Evolutionary conservation across 2,797 vertebrate species (phyloP), one percentile per base, ranked within the genome.

Genomic region (Enteromius treurensis): DNA sequence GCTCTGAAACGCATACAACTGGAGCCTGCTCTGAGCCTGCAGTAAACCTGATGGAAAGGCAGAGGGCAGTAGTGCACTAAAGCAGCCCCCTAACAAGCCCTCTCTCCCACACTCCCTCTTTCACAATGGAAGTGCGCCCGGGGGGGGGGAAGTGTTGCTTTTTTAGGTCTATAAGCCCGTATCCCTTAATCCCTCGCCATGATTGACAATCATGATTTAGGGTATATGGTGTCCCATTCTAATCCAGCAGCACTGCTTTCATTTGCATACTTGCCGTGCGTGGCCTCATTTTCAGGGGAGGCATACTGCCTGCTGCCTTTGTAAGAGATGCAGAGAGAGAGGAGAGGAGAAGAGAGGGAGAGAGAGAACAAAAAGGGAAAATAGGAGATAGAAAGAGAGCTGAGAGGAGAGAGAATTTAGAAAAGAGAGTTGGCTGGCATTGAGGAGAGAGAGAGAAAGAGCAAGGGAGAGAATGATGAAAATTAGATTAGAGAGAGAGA

Each of bases 161-260:
- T 99, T 98, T 98, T 97, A 97, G 96, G 95, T 97, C 97, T 99
- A 97, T 96, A 97, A 97, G 96, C 96, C 96, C 96, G 96, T 97
- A 98, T 99, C 97, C 97, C 96, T 98, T 99, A 99, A 99, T 99
- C 97, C 98, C 93, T 95, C 95, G 95, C 95, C 95, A 97, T 98
- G 98, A 99, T 98, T 99, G 98, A 99, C 97, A 99, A 98, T 99
- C 96, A 95, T 98, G 97, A 99, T 98, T 98, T 98, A 96, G 97
- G 97, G 96, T 98, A 97, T 94, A 96, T 98, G 97, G 97, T 97
- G 96, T 96, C 96, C 96, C 95, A 94, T 96, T 97, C 96, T 99
- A 99, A 99, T 99, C 98, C 95, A 93, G 93, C 94, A 98, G 97
- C 97, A 96, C 96, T 97, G 96, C 97, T 98, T 98, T 98, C 97